Evolutionary conservation across 2,113 vertebrate genomes (phyloP).

Genomic region (Corydoras maculifer): DNA sequence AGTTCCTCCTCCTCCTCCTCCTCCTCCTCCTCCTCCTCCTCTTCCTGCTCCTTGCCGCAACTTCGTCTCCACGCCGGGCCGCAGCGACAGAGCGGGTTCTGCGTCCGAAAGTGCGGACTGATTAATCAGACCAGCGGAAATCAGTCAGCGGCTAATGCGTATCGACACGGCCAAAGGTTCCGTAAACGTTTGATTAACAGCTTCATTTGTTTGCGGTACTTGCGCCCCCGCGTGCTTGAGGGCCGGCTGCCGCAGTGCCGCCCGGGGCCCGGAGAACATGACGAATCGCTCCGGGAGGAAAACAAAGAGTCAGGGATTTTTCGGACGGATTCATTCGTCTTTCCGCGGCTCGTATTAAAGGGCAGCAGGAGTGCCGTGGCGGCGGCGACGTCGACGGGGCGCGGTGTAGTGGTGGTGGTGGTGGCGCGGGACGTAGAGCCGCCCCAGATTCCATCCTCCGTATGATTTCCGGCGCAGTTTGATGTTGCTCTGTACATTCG

Average conservation of each 20-base stretch:
- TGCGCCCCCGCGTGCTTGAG: conserved; percentile 49
- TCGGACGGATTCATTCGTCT: conserved; percentile 3
- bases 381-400: background rate
- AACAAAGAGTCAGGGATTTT: conserved; percentile 30
- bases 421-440: background rate
- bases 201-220: conserved; percentile 58
- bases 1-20: too few relatives aligned
- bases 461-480: background rate
- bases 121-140: conserved; percentile 68
- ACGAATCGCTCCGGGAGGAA: conserved; percentile 39
- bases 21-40: too few relatives aligned
- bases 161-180: conserved; percentile 62
- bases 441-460: background rate
- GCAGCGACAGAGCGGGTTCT: conserved; percentile 42
- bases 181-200: conserved; percentile 61
- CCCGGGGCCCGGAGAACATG: conserved; percentile 38
- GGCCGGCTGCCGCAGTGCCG: conserved; percentile 48
- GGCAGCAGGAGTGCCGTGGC: background rate
- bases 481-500: background rate
- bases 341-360: background rate
- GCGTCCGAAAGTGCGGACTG: conserved; percentile 57
- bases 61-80: too few relatives aligned
- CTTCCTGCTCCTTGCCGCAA: too few relatives aligned
- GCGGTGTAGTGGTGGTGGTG: too few relatives aligned
- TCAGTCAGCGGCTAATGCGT: conserved; percentile 67